A percentile compares a stretch with the other conserved stretches of the same genome.
Evolutionary conservation across 2,888 invertebrate species (phyloP).

Genomic region (Baronia brevicornis): DNA sequence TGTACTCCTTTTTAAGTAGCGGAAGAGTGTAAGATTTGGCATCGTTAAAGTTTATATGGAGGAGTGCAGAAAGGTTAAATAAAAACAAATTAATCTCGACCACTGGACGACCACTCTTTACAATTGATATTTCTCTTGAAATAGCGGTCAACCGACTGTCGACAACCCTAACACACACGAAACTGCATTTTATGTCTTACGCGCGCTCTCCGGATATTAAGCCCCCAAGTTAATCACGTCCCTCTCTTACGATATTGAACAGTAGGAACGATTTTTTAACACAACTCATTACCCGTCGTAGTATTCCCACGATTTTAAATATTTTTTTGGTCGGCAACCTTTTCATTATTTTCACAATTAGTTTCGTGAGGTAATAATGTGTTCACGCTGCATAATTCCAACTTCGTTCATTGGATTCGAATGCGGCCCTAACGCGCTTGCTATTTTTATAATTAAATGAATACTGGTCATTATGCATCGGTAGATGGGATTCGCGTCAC

Average conservation of each 20-base stretch:
- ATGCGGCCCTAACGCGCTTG: slow-evolving; percentile 26
- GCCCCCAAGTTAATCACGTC: slow-evolving; percentile 63
- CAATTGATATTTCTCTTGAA: slow-evolving; percentile 14
- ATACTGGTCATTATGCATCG: slow-evolving; percentile 30
- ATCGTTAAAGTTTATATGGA: not conserved
- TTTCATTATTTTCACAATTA: slow-evolving; percentile 58
- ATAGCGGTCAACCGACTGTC: not conserved
- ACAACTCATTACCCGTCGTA: slow-evolving; percentile 57
- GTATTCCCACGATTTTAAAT: slow-evolving; percentile 61
- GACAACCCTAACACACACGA: slow-evolving; percentile 37
- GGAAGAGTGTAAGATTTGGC: not conserved
- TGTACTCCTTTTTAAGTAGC: too few species aligned
- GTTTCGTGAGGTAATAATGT: slow-evolving; percentile 58
- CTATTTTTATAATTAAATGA: slow-evolving; percentile 47
- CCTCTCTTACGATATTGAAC: slow-evolving; percentile 56
- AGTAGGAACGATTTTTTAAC: slow-evolving; percentile 46
- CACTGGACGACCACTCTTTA: slow-evolving; percentile 18
- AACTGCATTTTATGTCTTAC: slow-evolving; percentile 61
- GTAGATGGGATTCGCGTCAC: slow-evolving; percentile 27
- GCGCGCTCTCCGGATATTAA: slow-evolving; percentile 66
- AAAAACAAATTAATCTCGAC: too few species aligned
- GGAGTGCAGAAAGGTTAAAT: too few species aligned
- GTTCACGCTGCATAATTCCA: slow-evolving; percentile 72
- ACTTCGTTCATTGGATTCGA: slow-evolving; percentile 31
- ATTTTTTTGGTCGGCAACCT: slow-evolving; percentile 40